phyloP scores from a whole-genome alignment of 2,888 invertebrate species.

The Ormyrus thymus region DNA sequence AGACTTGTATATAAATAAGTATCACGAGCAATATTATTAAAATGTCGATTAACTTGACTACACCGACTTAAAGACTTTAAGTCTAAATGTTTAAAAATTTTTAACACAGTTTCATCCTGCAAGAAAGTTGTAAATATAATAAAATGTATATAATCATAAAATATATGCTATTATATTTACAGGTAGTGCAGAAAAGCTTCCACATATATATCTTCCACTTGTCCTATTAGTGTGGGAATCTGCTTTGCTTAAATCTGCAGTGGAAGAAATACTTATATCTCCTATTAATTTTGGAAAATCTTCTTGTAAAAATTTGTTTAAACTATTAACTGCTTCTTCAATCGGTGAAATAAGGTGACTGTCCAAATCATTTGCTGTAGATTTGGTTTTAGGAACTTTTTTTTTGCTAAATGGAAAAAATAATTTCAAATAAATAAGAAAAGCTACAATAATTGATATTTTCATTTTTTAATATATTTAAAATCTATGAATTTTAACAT shows the following conservation, averaged over 20 bases:
- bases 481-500: neutral
- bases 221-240: slow-evolving; percentile 53
- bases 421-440: neutral
- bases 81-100: slow-evolving; percentile 88
- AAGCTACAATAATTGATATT: neutral
- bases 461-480: neutral
- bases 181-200: slow-evolving; percentile 70
- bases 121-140: slow-evolving; percentile 66
- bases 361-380: slow-evolving; percentile 67
- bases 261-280: slow-evolving; percentile 68
- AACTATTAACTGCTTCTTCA: slow-evolving; percentile 70
- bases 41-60: slow-evolving; percentile 85
- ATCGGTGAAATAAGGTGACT: slow-evolving; percentile 71
- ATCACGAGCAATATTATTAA: slow-evolving; percentile 84
- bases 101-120: slow-evolving; percentile 88
- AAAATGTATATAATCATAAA: neutral
- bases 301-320: slow-evolving; percentile 72
- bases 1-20: slow-evolving; percentile 86
- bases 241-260: slow-evolving; percentile 55
- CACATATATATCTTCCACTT: slow-evolving; percentile 61
- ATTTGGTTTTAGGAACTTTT: slow-evolving; percentile 68
- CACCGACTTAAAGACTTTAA: slow-evolving; percentile 86
- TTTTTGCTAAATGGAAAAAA: slow-evolving; percentile 17
- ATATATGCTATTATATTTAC: slow-evolving; percentile 60
- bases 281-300: slow-evolving; percentile 71